Evolutionary conservation across 2,797 vertebrate species (phyloP).

Genomic region (Furcifer pardalis): DNA sequence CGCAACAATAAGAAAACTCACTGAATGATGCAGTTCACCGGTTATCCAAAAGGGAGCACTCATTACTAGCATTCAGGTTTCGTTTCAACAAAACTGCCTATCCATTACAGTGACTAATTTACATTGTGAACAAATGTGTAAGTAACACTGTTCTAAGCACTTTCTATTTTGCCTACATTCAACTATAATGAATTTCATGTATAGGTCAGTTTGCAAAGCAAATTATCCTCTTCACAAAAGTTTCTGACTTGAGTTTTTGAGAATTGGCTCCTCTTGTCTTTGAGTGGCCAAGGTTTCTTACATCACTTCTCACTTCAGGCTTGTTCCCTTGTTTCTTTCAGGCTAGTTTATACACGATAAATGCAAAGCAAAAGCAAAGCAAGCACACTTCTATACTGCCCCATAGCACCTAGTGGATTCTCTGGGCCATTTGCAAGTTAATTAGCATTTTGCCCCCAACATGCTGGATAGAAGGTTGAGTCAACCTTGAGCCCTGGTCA

Average conservation of each 20-base stretch:
- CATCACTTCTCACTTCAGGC: not conserved
- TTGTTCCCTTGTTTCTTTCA: not conserved
- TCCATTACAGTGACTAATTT: not conserved
- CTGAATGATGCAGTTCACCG: accelerated
- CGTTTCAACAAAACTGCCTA: not conserved
- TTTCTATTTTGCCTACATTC: not conserved
- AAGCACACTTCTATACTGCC: too few relatives aligned
- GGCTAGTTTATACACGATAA: not conserved
- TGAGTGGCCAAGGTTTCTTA: not conserved
- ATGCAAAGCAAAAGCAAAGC: too few relatives aligned
- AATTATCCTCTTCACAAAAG: too few relatives aligned
- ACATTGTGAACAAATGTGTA: not conserved
- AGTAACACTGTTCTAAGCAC: too few relatives aligned
- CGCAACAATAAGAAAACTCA: not conserved
- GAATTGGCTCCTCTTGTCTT: not conserved
- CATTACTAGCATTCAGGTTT: not conserved
- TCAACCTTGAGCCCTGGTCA: too few relatives aligned
- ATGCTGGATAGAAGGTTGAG: too few relatives aligned
- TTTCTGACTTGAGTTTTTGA: not conserved
- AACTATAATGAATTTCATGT: constrained; percentile 4
- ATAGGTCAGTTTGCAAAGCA: not conserved
- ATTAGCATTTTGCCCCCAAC: too few relatives aligned
- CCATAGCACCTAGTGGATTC: too few relatives aligned
- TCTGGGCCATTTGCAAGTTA: too few relatives aligned
- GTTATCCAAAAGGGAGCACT: constrained; percentile 13